Evolutionary conservation across 2,888 invertebrate species (phyloP).

Genomic region (Polymixis lichenea): DNA sequence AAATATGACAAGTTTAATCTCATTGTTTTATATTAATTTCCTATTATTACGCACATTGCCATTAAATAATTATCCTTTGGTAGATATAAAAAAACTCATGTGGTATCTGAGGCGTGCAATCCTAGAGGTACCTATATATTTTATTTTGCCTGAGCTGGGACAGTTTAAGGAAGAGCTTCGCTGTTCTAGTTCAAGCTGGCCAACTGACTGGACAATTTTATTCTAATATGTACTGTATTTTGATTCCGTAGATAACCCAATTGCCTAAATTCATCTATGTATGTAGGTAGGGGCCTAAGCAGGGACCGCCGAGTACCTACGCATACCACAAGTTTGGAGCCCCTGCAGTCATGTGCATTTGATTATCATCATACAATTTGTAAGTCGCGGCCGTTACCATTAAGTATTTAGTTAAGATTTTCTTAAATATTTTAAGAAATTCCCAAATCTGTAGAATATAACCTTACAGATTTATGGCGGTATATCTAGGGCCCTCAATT

Average conservation of each 20-base stretch:
- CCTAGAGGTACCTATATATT: not conserved
- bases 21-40: constrained; percentile 26
- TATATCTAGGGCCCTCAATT: no score
- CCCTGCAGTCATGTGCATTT: no score
- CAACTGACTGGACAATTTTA: not conserved
- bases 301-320: not conserved
- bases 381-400: no score
- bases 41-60: not conserved
- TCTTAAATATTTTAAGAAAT: no score
- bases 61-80: not conserved
- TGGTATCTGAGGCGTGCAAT: not conserved
- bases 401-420: no score
- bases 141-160: not conserved
- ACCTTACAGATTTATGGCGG: no score
- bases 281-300: not conserved
- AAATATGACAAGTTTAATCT: constrained; percentile 41
- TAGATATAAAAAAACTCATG: not conserved
- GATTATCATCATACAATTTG: no score
- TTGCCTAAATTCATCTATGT: not conserved
- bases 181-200: not conserved
- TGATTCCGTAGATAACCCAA: not conserved
- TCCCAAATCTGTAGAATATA: no score
- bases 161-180: no score
- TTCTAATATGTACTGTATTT: not conserved
- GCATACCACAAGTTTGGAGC: not conserved